phyloP scores from a whole-genome alignment of 2,888 invertebrate species.

The Agrilus mali region DNA sequence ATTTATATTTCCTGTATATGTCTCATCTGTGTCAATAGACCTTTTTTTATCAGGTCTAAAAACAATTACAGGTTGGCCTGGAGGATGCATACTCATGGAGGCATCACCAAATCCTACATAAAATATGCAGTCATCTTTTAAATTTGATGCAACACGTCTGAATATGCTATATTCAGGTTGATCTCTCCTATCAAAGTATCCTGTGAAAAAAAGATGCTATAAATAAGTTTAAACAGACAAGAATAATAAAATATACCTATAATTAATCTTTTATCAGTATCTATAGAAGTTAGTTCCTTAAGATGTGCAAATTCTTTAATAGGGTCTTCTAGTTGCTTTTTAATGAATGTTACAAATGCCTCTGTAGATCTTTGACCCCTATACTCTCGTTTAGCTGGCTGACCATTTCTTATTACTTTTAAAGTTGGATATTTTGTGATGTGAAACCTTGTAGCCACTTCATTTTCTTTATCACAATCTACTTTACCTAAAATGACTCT shows the following conservation, averaged over 20 bases:
- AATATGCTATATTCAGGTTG: constrained; percentile 71
- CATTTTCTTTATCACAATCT: constrained; percentile 89
- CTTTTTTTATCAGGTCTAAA: constrained; percentile 70
- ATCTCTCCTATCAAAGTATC: constrained; percentile 71
- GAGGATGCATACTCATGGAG: constrained; percentile 73
- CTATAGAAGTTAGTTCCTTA: constrained; percentile 60
- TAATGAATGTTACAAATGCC: constrained; percentile 79
- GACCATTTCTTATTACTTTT: constrained; percentile 85
- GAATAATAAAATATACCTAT: constrained; percentile 44
- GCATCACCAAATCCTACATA: constrained; percentile 82
- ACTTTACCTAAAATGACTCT: constrained; percentile 91
- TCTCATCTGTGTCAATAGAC: constrained; percentile 73
- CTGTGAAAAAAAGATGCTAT: constrained; percentile 16
- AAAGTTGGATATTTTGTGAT: constrained; percentile 98
- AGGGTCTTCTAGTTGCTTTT: constrained; percentile 78
- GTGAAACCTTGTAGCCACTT: constrained; percentile 81
- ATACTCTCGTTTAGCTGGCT: constrained; percentile 81
- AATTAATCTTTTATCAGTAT: constrained; percentile 71
- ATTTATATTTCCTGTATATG: constrained; percentile 58
- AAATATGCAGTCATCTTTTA: constrained; percentile 94
- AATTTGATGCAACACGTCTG: constrained; percentile 67
- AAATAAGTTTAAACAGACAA: neutral
- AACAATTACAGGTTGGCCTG: constrained; percentile 69
- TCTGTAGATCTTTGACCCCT: constrained; percentile 81
- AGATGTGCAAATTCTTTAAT: constrained; percentile 64